Base-by-base conservation (phyloP, 2,888 invertebrate species). In the Oscheius sp. region DNA sequence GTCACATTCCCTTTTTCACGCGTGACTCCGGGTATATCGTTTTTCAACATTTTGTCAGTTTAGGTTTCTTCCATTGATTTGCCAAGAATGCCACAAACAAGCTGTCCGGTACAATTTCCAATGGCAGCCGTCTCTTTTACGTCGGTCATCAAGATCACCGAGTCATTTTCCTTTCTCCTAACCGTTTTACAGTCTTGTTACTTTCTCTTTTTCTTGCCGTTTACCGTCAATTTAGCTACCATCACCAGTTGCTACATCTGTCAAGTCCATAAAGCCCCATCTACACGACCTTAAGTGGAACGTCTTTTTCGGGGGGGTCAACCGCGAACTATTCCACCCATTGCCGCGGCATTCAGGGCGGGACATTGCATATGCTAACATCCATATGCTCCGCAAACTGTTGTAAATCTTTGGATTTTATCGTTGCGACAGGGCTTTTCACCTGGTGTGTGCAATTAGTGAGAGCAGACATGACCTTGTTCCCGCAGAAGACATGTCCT, bases 331-430 rank as follows among this genome's bases (percentile, higher is more conserved):
- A 32, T 17, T 28, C 59, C 38, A 20, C 41, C 57, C 30, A n/a
- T 32, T 54, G 14, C 33, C 12, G 14, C 59, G 59, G 44, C 59
- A 59, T 44, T 59, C 59, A 44, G 24, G 59, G 59, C 59, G 59
- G 59, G 41, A 44, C 44, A 28, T 44, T 44, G 59, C 59, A 59
- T 59, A 59, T 59, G 59, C 59, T 59, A 59, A 59, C 59, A 59
- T 54, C 33, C 47, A 47, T 47, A 12, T 33, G 54, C 54, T 54
- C 54, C 33, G 54, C 59, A 44, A 59, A 59, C 59, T 41, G 59
- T 44, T 59, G 59, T 59, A 59, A 59, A 59, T 44, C n/a, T 41
- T 22, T 32, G 6, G 47, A 24, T 26, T 20, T 20, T 17, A 47
- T 20, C 54, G 33, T 17, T 54, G 4, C 26, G 51, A 28, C 30